A percentile compares a stretch with the other conserved stretches of the same genome.
Evolutionary conservation across 2,888 invertebrate genomes (phyloP).

Genomic region (Achlya flavicornis): DNA sequence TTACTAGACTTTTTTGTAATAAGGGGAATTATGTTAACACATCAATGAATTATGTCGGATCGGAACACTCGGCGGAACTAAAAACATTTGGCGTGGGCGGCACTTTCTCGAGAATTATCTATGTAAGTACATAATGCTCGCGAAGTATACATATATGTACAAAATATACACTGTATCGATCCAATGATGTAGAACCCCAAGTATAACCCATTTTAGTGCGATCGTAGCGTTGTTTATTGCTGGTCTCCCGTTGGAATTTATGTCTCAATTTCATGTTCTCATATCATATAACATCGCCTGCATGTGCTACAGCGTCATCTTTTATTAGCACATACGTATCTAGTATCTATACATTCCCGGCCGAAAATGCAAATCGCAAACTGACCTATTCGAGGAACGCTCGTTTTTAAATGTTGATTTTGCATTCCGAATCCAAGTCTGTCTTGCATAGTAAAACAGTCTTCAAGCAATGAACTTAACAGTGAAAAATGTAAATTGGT

Average conservation of each 20-base stretch:
- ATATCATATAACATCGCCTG: neutral
- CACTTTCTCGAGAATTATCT: too few species aligned
- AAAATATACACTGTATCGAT: neutral
- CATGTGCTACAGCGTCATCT: neutral
- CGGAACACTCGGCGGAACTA: neutral
- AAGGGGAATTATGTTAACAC: neutral
- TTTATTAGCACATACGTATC: neutral
- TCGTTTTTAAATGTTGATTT: neutral
- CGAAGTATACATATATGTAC: neutral
- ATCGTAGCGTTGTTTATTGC: constrained; percentile 37
- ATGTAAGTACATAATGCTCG: too few species aligned
- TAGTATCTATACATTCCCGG: neutral
- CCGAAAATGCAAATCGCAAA: neutral
- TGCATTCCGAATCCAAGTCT: neutral
- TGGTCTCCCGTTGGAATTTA: constrained; percentile 31
- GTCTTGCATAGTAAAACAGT: neutral
- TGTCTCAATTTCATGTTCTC: constrained; percentile 37
- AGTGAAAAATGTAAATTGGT: neutral
- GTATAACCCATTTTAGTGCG: constrained; percentile 17
- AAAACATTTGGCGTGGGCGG: neutral
- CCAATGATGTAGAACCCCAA: constrained; percentile 16
- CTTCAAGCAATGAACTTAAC: constrained; percentile 4
- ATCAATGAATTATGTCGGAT: neutral
- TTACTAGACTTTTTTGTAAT: neutral
- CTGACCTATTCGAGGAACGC: neutral